Evolutionary conservation across 2,888 invertebrate genomes (phyloP).

Genomic region (Stenotaenia linearis): DNA sequence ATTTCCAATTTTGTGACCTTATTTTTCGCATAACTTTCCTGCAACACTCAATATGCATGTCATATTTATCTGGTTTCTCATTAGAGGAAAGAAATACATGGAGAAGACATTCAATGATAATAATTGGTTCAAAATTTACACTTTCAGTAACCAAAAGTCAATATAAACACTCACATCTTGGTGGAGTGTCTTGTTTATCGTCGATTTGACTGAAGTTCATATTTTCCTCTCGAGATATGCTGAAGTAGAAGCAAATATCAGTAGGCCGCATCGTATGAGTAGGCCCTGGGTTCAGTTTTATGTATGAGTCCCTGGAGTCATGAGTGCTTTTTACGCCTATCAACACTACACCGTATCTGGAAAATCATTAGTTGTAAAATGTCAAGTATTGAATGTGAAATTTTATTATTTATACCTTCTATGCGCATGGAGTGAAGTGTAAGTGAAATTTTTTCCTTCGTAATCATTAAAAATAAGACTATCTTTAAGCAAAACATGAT

Average conservation of each 20-base stretch:
- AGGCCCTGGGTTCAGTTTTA: slow-evolving; percentile 92
- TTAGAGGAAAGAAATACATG: too few species aligned
- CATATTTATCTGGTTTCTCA: too few species aligned
- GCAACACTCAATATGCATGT: too few species aligned
- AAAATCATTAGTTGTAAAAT: background rate
- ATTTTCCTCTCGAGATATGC: slow-evolving; percentile 96
- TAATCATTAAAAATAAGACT: slow-evolving; percentile 97
- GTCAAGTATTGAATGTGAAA: background rate
- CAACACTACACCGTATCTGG: slow-evolving; percentile 87
- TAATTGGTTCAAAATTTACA: too few species aligned
- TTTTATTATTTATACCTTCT: slow-evolving; percentile 64
- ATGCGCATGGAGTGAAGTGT: slow-evolving; percentile 97
- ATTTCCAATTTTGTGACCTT: too few species aligned
- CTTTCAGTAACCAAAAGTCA: too few species aligned
- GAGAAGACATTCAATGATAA: too few species aligned
- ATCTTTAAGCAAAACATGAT: slow-evolving; percentile 89
- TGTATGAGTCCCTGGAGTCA: slow-evolving; percentile 70
- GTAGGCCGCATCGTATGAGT: slow-evolving; percentile 94
- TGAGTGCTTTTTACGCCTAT: slow-evolving; percentile 91
- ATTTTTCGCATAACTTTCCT: too few species aligned
- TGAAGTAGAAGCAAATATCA: slow-evolving; percentile 97
- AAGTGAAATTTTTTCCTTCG: slow-evolving; percentile 96
- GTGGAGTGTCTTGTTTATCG: background rate
- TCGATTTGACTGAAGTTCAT: slow-evolving; percentile 64
- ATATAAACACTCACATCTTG: background rate